Base-by-base conservation (phyloP, 2,888 invertebrate genomes). In the Drosophila suboccidentalis region DNA sequence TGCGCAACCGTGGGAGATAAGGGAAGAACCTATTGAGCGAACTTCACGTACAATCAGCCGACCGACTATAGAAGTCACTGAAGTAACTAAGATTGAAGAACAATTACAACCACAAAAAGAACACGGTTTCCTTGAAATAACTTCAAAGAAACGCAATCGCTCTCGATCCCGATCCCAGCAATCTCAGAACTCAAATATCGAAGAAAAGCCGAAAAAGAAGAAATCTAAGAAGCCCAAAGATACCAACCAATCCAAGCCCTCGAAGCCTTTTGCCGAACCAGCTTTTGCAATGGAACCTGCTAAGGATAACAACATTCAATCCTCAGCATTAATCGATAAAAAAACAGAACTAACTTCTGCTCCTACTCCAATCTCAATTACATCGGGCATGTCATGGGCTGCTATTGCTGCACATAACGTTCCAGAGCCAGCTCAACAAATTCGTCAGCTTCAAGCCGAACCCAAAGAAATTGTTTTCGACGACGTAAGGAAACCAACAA, bases 111-210 rank as follows among this genome's bases (percentile, higher is more conserved):
- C 61, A 3, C 64, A 71, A 8, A 93, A 92, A 70, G 84, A 91
- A 13, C 93, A 94, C 76, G 94, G 93, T 51, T 94, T 94, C 78
- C 92, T 93, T 66, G 94, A 94, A 87, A 93, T 92, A 58, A 83
- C 94, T 8, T 93, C 93, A 19, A 93, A 93, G 79, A 93, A 92
- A 93, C 94, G 91, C 47, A 80, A 82, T 47, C 93, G 94, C 61
- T 95, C 95, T 2, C 92, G 93, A 53, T 94, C 94, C 13, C 93
- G 94, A 66, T 93, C 93, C 47, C 92, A 93, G 49, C 89, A 90
- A 29, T 83, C 90, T 75, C 92, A 93, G 78, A 44, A 67, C 64
- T 66, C 78, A 8, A 64, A 63, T 55, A 58, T 72, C 50, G 69
- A 91, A 1, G 93, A 93, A 80, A 93, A 93, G 9, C 93, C 89